Evolutionary conservation across 1,140 invertebrate genomes (phyloP), one percentile per base, ranked within the genome.

Genomic region (Drosophila punjabiensis): DNA sequence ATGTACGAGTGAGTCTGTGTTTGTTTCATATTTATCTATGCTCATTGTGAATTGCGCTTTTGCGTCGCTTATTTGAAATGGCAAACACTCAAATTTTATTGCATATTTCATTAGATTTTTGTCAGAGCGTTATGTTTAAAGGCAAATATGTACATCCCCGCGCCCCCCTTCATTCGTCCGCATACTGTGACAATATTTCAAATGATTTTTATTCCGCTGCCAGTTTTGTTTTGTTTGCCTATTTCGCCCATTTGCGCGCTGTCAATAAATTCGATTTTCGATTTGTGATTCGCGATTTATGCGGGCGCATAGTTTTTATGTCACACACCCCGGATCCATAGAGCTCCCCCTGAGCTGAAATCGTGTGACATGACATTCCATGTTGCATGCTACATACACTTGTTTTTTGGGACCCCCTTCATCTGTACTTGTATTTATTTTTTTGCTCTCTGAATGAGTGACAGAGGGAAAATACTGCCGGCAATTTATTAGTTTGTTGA

Each of bases 181-280:
- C 60, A 11, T 14, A 47, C 64, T 58, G 55, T 63, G 52, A 64
- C 70, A 79, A 61, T 66, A 66, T 53, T 48, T 62, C 76, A 79
- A 76, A 76, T 76, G 61, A 78, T 89, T 76, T 68, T 84, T 88
- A 84, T 78, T 88, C 71, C 53, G 75, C 18, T 47, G 45, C 20
- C 65, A 59, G 53, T 81, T 73, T 52, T 73, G 68, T 61, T 65
- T 66, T 76, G 61, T 80, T 87, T 82, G 86, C 83, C 74, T 79
- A 69, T 89, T 81, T 79, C 68, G 64, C 48, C 60, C 86, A 88
- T 88, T 88, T 89, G 77, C 52, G 81, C 78, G 75, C 75, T 89
- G 85, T 85, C 85, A 90, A 89, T 89, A 89, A 89, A 89, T 89
- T 89, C 86, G 85, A 88, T 88, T 88, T 87, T 89, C 85, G 77